Evolutionary conservation across 2,113 vertebrate species (phyloP), one percentile per base, ranked within the genome.

Genomic region (Thymallus thymallus): DNA sequence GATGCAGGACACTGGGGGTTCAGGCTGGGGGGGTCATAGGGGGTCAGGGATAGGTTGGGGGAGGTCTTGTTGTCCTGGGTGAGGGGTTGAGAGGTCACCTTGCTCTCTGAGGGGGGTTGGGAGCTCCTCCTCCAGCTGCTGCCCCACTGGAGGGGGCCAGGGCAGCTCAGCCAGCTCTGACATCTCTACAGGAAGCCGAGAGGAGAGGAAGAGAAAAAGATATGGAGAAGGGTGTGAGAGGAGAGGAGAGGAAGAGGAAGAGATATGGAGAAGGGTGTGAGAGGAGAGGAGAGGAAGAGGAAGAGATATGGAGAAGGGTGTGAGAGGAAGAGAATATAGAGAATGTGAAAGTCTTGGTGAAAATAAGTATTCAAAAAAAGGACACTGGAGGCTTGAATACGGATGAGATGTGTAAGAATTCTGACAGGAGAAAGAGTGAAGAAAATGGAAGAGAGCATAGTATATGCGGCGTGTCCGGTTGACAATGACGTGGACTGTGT

Each of bases 111-210:
- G 35, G 35, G 35, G 9, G 35, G 35, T 41, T 41, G 83, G 35
- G 77, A 82, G 79, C 63, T 90, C 91, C 85, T 91, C 90, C 79
- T 90, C 86, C 86, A 90, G 89, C 79, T 91, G 89, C 78, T 92
- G 90, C 86, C 91, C 91, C 76, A 92, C 91, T 2, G 90, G 92
- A 76, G 90, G 81, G 80, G 92, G 91, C 90, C 91, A 91, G 62
- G 91, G 90, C 75, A 92, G 84, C 68, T 86, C 89, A 72, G 86
- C 86, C 87, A 90, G 79, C 75, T 91, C 91, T 82, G 88, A 88
- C 88, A 90, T 88, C 78, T 91, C 91, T 90, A 89, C 80, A 41
- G 35, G 35, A 0, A 12, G 35, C 9, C 35, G 10, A 9, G 35
- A 2, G 9, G 48, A 64, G 61, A 60, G 5, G 56, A 68, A 71